Conservation (phyloP, 2,888 invertebrate species). For the Tenthredo mesomela region DNA sequence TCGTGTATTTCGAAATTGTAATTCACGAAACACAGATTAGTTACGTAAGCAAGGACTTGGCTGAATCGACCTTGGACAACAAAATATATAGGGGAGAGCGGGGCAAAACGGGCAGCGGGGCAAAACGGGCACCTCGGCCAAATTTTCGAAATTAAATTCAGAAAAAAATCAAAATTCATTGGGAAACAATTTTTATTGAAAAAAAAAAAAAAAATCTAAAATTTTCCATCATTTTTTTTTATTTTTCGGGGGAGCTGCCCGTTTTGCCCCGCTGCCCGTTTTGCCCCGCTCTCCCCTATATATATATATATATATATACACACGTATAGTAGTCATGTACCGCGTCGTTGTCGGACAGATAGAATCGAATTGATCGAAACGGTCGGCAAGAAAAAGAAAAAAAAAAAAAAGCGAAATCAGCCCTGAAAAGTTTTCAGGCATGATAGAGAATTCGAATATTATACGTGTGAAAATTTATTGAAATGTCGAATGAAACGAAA, state of each 20-base stretch:
- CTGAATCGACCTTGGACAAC: conserved; percentile 8
- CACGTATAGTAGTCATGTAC: not conserved
- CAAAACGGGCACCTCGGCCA: too few relatives aligned
- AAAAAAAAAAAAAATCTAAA: too few relatives aligned
- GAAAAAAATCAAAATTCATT: too few relatives aligned
- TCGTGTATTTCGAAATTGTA: not conserved
- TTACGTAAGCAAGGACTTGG: not conserved
- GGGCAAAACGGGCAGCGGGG: too few relatives aligned
- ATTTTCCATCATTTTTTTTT: too few relatives aligned
- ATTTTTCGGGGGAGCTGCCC: too few relatives aligned
- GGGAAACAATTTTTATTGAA: too few relatives aligned
- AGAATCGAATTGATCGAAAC: not conserved
- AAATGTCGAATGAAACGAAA: not conserved
- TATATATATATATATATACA: not conserved
- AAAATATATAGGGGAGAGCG: too few relatives aligned
- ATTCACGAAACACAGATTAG: conserved; percentile 13
- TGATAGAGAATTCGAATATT: not conserved
- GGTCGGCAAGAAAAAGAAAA: not conserved
- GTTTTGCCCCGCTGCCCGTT: too few relatives aligned
- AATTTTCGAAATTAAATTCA: too few relatives aligned
- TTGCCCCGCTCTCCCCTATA: too few relatives aligned
- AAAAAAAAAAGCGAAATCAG: not conserved
- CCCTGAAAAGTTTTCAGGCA: not conserved
- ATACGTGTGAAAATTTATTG: not conserved
- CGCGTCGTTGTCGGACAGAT: not conserved